Percentiles rank a stretch among this genome's conserved stretches.
Evolutionary conservation across 2,888 invertebrate species (phyloP).

Genomic region (Pherbina coryleti): DNA sequence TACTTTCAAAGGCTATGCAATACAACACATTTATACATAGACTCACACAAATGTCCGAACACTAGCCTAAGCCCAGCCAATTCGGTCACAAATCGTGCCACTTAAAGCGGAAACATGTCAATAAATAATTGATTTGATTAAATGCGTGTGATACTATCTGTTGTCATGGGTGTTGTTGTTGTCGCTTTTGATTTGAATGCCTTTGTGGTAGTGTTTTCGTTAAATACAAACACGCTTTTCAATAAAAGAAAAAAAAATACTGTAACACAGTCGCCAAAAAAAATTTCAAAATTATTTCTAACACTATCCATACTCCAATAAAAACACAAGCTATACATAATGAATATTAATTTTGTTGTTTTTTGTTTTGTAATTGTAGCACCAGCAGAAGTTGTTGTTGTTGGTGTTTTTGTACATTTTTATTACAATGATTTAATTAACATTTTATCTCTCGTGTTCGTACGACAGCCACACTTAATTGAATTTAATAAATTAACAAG

Average conservation of each 20-base stretch:
- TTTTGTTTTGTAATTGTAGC: background rate
- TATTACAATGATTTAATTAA: constrained; percentile 35
- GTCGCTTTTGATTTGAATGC: background rate
- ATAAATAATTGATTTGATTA: constrained; percentile 39
- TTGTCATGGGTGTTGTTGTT: background rate
- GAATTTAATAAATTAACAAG: constrained; percentile 42
- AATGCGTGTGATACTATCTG: constrained; percentile 29
- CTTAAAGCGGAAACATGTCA: background rate
- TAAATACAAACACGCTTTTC: background rate
- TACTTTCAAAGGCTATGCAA: no score
- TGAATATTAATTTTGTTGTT: background rate
- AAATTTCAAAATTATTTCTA: constrained; percentile 12
- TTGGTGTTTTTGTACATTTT: background rate
- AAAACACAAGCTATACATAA: background rate
- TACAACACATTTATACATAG: no score
- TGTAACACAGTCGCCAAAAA: background rate
- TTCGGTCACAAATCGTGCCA: background rate
- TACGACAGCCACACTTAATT: constrained; percentile 34
- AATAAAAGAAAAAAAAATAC: background rate
- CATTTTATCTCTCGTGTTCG: constrained; percentile 34
- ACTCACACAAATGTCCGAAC: no score
- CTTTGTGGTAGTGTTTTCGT: background rate
- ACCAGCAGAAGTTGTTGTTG: background rate
- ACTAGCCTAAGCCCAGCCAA: no score
- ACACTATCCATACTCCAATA: background rate